phyloP scores from a whole-genome alignment of 53 echinoderm and acorn worm genomes.

The Echinarachnius parma region DNA sequence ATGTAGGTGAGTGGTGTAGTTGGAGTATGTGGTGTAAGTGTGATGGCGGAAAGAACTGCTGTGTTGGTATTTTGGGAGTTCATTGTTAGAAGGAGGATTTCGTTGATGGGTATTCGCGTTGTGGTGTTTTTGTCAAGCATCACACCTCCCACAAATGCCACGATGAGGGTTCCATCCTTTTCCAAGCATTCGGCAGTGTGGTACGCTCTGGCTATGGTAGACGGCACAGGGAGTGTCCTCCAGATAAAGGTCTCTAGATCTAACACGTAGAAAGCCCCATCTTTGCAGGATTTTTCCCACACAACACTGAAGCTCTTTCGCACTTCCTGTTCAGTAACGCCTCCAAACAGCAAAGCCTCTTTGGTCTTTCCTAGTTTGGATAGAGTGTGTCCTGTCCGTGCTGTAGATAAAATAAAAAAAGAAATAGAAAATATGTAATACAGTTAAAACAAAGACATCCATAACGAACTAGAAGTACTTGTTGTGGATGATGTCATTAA shows the following conservation, averaged over 20 bases:
- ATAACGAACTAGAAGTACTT: not conserved
- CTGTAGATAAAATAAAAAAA: not conserved
- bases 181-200: constrained; percentile 9
- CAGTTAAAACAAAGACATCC: too few relatives aligned
- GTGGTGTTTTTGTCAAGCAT: not conserved
- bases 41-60: constrained; percentile 5
- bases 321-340: not conserved
- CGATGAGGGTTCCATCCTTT: not conserved
- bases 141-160: not conserved
- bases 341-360: constrained; percentile 10
- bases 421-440: too few relatives aligned
- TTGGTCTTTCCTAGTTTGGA: not conserved
- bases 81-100: constrained; percentile 4
- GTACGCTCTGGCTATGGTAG: not conserved
- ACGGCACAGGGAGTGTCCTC: constrained; percentile 2
- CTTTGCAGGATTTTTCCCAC: constrained; percentile 4
- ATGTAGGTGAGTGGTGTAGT: not conserved
- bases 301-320: constrained; percentile 5
- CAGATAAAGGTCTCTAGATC: constrained; percentile 1
- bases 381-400: constrained; percentile 2
- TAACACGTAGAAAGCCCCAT: constrained; percentile 11
- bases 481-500: too few relatives aligned
- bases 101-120: constrained; percentile 13
- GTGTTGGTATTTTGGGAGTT: not conserved
- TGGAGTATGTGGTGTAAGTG: not conserved